A percentile compares a stretch with the other conserved stretches of the same genome.
Evolutionary conservation across 2,888 invertebrate species (phyloP).

Genomic region (Drosophila robusta): DNA sequence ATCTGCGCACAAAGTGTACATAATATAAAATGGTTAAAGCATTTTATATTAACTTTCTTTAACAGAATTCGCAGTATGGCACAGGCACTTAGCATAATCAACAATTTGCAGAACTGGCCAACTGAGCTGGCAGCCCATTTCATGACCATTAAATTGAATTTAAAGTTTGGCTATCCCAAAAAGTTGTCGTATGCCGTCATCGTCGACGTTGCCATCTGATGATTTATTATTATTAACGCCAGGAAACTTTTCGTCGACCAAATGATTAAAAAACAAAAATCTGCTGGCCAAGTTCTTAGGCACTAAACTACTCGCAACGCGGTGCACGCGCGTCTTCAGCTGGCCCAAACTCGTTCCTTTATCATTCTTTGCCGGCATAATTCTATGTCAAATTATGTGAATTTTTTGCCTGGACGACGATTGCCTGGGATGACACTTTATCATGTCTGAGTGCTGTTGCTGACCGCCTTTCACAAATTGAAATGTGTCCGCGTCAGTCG

Average conservation of each 20-base stretch:
- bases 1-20: too few species aligned
- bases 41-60: constrained; percentile 22
- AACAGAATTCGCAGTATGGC: constrained; percentile 3
- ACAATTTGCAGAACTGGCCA: constrained; percentile 35
- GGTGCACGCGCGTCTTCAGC: constrained; percentile 52
- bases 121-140: constrained; percentile 42
- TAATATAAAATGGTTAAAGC: background rate
- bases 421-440: constrained; percentile 67
- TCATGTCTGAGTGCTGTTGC: constrained; percentile 65
- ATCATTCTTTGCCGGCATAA: constrained; percentile 35
- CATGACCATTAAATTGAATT: constrained; percentile 67
- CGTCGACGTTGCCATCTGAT: constrained; percentile 46
- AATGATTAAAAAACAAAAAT: constrained; percentile 57
- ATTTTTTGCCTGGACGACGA: constrained; percentile 35
- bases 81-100: constrained; percentile 35
- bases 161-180: constrained; percentile 46
- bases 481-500: constrained; percentile 72
- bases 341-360: constrained; percentile 59
- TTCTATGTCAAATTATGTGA: constrained; percentile 61
- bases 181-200: constrained; percentile 25
- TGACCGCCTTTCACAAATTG: constrained; percentile 72
- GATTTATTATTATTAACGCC: constrained; percentile 69
- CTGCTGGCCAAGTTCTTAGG: constrained; percentile 13
- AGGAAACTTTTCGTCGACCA: constrained; percentile 52
- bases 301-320: constrained; percentile 55